These are phyloP conservation scores for Dipodomys merriami DNA, from an alignment of 2,113 vertebrate genomes.

Conservation along the genomic window DNA sequence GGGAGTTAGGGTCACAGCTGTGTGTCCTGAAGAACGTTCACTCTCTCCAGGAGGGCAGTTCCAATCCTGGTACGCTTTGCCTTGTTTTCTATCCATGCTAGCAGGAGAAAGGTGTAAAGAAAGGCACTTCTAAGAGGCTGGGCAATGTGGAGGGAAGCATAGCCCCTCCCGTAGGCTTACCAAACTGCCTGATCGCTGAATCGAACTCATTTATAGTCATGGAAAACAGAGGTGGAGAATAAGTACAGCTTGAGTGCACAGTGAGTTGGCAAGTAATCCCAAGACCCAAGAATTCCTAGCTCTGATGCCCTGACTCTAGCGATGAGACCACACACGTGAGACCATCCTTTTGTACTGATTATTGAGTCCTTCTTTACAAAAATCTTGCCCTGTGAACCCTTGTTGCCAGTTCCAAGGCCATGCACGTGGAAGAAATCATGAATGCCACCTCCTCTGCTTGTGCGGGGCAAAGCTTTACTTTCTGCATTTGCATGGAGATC, in stretches of 20 bases:
- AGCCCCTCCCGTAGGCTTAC: neutral
- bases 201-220: neutral
- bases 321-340: constrained; percentile 51
- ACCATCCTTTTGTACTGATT: constrained; percentile 64
- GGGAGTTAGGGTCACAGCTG: constrained; percentile 26
- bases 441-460: constrained; percentile 42
- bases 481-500: constrained; percentile 56
- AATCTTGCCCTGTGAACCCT: constrained; percentile 51
- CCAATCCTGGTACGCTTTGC: neutral
- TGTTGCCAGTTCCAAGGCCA: constrained; percentile 26
- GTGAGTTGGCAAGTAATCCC: neutral
- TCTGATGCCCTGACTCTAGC: neutral
- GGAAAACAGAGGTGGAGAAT: neutral
- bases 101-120: neutral
- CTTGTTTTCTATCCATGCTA: neutral
- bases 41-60: neutral
- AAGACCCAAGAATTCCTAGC: constrained; percentile 33
- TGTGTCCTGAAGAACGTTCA: neutral
- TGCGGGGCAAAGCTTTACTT: constrained; percentile 24
- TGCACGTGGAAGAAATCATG: neutral
- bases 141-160: neutral
- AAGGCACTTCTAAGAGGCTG: constrained; percentile 39
- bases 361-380: constrained; percentile 57
- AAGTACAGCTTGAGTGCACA: neutral
- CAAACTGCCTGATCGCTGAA: neutral